These are phyloP conservation scores for Tetragnatha montana DNA, from an alignment of 2,888 invertebrate species.

Conservation along the genomic window DNA sequence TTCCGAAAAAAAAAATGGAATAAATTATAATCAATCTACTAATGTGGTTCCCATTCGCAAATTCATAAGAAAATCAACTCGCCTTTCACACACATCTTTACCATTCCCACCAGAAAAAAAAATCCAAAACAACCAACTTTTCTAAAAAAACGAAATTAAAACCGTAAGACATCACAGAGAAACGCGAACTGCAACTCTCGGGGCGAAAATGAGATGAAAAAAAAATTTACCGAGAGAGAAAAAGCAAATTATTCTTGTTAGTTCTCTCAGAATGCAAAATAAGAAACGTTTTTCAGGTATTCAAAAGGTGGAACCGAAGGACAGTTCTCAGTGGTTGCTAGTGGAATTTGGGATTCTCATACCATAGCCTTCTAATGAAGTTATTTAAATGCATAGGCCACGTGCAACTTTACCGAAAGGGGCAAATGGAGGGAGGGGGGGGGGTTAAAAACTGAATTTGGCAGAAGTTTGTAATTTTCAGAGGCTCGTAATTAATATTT, in stretches of 20 bases:
- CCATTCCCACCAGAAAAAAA: neutral
- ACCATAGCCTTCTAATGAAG: conserved; percentile 29
- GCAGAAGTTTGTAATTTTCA: conserved; percentile 8
- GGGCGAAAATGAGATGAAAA: neutral
- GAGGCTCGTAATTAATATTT: conserved; percentile 45
- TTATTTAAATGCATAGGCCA: conserved; percentile 58
- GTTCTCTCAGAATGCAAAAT: neutral
- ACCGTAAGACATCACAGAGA: neutral
- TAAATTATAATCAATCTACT: no score
- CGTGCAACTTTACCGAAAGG: neutral
- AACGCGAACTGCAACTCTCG: neutral
- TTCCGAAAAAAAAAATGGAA: no score
- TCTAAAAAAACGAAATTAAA: neutral
- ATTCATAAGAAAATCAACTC: neutral
- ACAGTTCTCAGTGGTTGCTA: neutral
- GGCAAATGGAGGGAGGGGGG: neutral
- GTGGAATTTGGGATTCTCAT: conserved; percentile 25
- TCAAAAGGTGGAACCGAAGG: neutral
- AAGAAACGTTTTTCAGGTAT: conserved; percentile 39
- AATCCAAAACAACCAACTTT: neutral
- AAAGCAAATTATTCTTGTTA: conserved; percentile 23
- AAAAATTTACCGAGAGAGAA: conserved; percentile 21
- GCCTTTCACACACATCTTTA: neutral
- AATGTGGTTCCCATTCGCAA: neutral
- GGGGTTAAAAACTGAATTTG: conserved; percentile 7